phyloP scores from a whole-genome alignment of 1,140 invertebrate genomes.

The Euura lappo region DNA sequence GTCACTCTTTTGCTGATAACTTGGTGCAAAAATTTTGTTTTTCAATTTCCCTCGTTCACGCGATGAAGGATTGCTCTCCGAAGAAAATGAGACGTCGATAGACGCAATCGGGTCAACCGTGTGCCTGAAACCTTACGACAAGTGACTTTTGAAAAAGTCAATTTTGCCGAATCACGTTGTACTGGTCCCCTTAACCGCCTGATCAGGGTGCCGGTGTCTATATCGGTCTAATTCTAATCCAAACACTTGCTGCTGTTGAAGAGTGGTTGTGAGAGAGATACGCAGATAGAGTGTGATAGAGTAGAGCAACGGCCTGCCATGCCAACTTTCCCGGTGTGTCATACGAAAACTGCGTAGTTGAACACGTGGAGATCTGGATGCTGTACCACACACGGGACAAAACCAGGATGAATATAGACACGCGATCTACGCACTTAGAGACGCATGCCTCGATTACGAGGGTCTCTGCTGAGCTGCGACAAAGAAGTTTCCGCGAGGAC shows the following conservation, averaged over 20 bases:
- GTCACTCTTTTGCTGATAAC: too few species aligned
- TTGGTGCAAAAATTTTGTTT: too few species aligned
- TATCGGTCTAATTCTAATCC: background rate
- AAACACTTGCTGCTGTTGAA: constrained; percentile 1
- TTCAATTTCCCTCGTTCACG: too few species aligned
- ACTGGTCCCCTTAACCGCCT: too few species aligned
- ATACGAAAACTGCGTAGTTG: background rate
- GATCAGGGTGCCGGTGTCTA: background rate
- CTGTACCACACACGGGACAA: constrained; percentile 4
- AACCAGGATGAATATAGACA: constrained; percentile 7
- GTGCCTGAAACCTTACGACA: too few species aligned
- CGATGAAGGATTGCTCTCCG: too few species aligned
- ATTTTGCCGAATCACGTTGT: too few species aligned
- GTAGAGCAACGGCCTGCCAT: background rate
- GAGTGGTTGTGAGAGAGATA: background rate
- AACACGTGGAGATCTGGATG: background rate
- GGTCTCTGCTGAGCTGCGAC: too few species aligned
- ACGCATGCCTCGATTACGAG: background rate
- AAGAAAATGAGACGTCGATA: too few species aligned
- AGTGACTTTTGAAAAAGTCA: too few species aligned
- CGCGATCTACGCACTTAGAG: background rate
- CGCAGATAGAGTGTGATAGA: background rate
- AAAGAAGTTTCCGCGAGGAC: too few species aligned
- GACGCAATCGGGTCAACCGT: too few species aligned
- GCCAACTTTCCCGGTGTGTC: background rate